Conservation (phyloP, 37 sponge, comb jelly and placozoan species). For the Halisarca cf. caerulea region DNA sequence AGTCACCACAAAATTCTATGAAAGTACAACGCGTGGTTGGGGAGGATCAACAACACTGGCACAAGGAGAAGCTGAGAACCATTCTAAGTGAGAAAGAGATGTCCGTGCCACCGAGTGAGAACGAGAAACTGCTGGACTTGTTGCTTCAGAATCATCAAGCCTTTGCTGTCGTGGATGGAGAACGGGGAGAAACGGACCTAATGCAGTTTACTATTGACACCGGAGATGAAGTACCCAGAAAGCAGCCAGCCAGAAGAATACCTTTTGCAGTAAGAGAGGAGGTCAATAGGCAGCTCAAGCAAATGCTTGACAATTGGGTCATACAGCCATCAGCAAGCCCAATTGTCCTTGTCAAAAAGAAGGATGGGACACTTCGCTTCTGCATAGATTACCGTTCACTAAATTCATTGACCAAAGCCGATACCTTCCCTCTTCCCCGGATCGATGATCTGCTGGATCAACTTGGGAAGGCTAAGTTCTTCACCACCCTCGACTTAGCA, state of each 20-base stretch:
- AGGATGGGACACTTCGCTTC: constrained; percentile 20
- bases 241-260: constrained; percentile 34
- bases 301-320: constrained; percentile 37
- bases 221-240: constrained; percentile 41
- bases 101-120: not conserved
- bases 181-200: constrained; percentile 41
- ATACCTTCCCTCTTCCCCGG: constrained; percentile 41
- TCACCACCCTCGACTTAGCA: constrained; percentile 48
- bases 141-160: not conserved
- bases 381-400: constrained; percentile 36
- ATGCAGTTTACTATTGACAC: constrained; percentile 37
- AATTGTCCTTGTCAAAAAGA: constrained; percentile 35
- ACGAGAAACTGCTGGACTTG: not conserved
- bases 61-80: not conserved
- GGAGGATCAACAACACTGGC: not conserved
- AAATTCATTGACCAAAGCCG: constrained; percentile 20
- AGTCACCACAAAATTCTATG: not conserved
- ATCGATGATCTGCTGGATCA: constrained; percentile 46
- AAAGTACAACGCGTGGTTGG: not conserved
- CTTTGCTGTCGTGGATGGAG: not conserved
- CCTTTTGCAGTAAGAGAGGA: constrained; percentile 39
- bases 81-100: not conserved
- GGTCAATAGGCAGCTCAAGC: constrained; percentile 20
- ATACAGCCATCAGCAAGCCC: constrained; percentile 32
- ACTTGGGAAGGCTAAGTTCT: constrained; percentile 29